phyloP scores from a whole-genome alignment of 2,113 vertebrate species.

The Cheirogaleus medius region DNA sequence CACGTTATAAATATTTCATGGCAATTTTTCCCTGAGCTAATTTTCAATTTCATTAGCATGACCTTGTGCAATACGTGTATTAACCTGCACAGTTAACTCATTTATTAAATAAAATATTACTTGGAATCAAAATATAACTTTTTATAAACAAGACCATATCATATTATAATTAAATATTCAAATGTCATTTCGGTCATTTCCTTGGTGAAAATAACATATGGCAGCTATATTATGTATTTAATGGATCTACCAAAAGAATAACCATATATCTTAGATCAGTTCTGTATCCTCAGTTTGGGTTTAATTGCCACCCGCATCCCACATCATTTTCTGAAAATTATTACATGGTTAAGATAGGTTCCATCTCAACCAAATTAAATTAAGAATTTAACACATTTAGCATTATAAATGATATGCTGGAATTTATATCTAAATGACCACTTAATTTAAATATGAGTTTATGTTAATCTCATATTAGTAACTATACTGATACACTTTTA shows the following conservation, averaged over 20 bases:
- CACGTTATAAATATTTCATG: background rate
- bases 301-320: background rate
- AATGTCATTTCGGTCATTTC: background rate
- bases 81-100: background rate
- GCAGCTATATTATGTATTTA: background rate
- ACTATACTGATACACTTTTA: background rate
- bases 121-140: slow-evolving; percentile 18
- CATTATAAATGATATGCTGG: background rate
- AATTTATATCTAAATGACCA: background rate
- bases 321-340: background rate
- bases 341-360: background rate
- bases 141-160: background rate
- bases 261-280: background rate
- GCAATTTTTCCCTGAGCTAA: background rate
- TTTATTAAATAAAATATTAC: slow-evolving; percentile 35
- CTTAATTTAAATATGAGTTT: background rate
- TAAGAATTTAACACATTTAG: background rate
- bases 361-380: background rate
- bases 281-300: background rate
- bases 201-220: background rate
- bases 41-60: slow-evolving; percentile 34
- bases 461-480: background rate
- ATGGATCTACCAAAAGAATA: background rate
- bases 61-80: background rate
- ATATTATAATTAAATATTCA: background rate